A percentile compares a stretch with the other conserved stretches of the same genome.
These are phyloP conservation scores for Drosophila limbata DNA, from an alignment of 2,888 invertebrate species.

Conservation along the genomic window DNA sequence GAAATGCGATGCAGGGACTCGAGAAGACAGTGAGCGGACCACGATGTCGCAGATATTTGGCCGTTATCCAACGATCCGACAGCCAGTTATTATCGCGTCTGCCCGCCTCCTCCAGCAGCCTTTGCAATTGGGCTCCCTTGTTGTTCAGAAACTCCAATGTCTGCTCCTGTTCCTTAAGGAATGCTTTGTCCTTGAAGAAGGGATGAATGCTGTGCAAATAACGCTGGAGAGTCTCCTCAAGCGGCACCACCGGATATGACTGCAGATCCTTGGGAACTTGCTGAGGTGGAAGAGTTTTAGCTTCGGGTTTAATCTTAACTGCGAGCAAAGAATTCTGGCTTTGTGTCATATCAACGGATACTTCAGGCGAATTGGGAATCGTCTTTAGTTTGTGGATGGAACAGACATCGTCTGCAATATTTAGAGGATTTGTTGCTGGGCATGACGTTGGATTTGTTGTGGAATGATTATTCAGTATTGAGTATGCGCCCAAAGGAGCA, in stretches of 20 bases:
- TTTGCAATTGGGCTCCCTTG: slow-evolving; percentile 86
- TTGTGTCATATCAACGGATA: not conserved
- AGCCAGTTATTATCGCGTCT: slow-evolving; percentile 92
- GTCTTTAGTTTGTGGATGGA: not conserved
- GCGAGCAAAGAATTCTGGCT: not conserved
- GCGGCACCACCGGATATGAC: slow-evolving; percentile 91
- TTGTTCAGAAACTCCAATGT: slow-evolving; percentile 84
- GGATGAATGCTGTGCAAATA: slow-evolving; percentile 92
- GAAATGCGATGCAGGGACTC: slow-evolving; percentile 94
- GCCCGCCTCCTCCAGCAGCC: slow-evolving; percentile 89
- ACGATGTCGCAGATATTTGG: slow-evolving; percentile 93
- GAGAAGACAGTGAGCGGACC: slow-evolving; percentile 93
- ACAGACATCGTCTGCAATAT: not conserved
- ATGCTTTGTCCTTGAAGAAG: slow-evolving; percentile 90
- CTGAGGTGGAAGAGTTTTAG: not conserved
- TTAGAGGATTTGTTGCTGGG: no score
- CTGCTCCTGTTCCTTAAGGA: slow-evolving; percentile 88
- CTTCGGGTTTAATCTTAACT: not conserved
- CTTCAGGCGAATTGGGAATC: not conserved
- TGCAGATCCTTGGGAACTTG: slow-evolving; percentile 12
- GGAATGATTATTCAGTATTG: not conserved
- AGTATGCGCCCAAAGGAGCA: no score
- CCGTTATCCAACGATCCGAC: slow-evolving; percentile 94
- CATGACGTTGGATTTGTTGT: no score
- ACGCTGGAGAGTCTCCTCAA: slow-evolving; percentile 92